A percentile compares a stretch with the other conserved stretches of the same genome.
Conservation (phyloP, 2,888 invertebrate species). For the Cynaeus angustus region DNA sequence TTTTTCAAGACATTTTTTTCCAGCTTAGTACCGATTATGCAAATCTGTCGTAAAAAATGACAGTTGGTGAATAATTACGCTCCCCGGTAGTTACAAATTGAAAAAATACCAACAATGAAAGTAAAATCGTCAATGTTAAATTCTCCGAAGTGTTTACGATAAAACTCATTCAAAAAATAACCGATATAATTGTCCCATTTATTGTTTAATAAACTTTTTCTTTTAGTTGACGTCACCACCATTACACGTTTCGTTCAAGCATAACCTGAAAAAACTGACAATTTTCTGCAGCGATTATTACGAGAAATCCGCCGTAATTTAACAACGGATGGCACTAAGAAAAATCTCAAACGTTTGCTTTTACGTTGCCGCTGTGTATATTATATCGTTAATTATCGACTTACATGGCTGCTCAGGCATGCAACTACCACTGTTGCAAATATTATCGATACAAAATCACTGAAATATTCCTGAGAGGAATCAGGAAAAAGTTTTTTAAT, state of each 20-base stretch:
- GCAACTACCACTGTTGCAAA: conserved; percentile 21
- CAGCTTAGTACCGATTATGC: conserved; percentile 1
- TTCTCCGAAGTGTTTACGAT: background rate
- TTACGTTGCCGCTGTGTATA: conserved; percentile 37
- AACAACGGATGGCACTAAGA: conserved; percentile 19
- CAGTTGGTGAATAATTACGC: background rate
- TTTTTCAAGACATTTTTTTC: conserved; percentile 1
- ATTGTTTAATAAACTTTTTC: conserved; percentile 6
- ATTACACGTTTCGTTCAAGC: conserved; percentile 9
- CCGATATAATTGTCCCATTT: conserved; percentile 5
- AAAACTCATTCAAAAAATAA: background rate
- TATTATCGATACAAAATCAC: conserved; percentile 8
- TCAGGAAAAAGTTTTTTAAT: background rate
- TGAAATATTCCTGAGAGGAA: conserved; percentile 2
- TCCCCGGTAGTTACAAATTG: background rate
- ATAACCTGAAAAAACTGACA: conserved; percentile 6
- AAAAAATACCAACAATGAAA: background rate
- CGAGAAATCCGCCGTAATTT: conserved; percentile 25
- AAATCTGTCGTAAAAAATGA: background rate
- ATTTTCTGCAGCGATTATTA: conserved; percentile 1
- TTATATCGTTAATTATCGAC: conserved; percentile 35
- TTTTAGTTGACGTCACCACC: background rate
- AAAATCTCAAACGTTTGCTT: conserved; percentile 26
- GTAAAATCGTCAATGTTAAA: background rate
- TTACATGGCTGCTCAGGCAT: conserved; percentile 28